These are phyloP conservation scores for Maniola hyperantus DNA, from an alignment of 2,888 invertebrate genomes.

Conservation along the genomic window DNA sequence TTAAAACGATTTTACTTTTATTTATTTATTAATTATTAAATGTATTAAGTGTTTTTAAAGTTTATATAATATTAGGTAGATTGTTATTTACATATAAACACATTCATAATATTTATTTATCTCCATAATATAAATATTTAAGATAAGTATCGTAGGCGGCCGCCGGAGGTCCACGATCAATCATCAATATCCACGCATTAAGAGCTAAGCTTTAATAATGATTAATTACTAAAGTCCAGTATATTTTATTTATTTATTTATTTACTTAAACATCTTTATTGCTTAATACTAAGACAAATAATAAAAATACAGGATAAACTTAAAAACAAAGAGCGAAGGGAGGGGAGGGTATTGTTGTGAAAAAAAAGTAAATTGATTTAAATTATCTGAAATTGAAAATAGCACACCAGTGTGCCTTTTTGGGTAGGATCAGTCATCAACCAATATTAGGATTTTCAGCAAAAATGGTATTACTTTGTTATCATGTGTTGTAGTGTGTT, in stretches of 20 bases:
- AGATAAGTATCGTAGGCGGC: constrained; percentile 30
- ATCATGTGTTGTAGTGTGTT: no score
- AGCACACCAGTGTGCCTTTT: no score
- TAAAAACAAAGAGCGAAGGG: no score
- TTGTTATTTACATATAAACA: neutral
- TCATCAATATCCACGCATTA: constrained; percentile 31
- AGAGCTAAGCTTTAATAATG: constrained; percentile 30
- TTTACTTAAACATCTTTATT: no score
- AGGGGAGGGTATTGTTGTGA: no score
- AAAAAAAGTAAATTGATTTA: no score
- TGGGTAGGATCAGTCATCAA: no score
- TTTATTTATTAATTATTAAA: neutral
- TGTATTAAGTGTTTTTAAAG: neutral
- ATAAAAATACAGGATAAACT: no score
- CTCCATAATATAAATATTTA: constrained; percentile 18
- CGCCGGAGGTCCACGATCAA: constrained; percentile 35
- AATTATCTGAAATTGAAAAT: no score
- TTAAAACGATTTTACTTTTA: neutral
- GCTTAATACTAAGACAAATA: no score
- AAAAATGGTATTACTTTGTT: no score
- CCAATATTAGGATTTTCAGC: no score
- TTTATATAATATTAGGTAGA: constrained; percentile 11
- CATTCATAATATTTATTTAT: constrained; percentile 13
- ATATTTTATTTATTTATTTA: neutral
- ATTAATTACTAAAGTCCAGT: constrained; percentile 26